These are phyloP conservation scores for Agapornis roseicollis DNA, from an alignment of 2,113 vertebrate genomes.

Conservation along the genomic window DNA sequence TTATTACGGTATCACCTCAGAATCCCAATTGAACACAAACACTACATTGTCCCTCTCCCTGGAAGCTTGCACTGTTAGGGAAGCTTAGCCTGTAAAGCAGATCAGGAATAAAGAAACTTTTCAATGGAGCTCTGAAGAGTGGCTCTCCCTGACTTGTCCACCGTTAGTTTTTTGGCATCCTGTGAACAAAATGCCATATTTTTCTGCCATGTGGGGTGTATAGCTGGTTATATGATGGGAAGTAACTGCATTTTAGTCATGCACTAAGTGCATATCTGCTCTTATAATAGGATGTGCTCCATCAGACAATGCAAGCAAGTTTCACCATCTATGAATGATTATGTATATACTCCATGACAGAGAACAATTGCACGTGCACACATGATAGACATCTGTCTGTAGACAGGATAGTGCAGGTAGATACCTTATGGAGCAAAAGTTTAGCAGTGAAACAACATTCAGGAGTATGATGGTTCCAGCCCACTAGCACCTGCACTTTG, in stretches of 20 bases:
- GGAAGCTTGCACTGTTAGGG: not conserved
- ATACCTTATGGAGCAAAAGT: not conserved
- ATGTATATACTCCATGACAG: not conserved
- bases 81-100: not conserved
- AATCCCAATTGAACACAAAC: not conserved
- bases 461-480: not conserved
- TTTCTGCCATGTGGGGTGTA: not conserved
- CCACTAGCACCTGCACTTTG: not conserved
- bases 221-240: not conserved
- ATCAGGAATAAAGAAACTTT: not conserved
- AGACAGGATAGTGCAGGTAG: not conserved
- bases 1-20: not conserved
- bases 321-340: not conserved
- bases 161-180: not conserved
- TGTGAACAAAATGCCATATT: not conserved
- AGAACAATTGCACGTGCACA: not conserved
- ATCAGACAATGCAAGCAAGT: not conserved
- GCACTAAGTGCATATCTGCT: not conserved
- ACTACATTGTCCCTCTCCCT: accelerated
- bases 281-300: not conserved
- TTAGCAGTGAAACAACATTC: not conserved
- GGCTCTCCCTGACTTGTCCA: not conserved
- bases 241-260: not conserved
- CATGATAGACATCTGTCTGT: accelerated
- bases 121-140: not conserved